Percentiles rank a stretch among this genome's conserved stretches.
Conservation (phyloP, 2,113 vertebrate species). For the Pitta sordida region DNA sequence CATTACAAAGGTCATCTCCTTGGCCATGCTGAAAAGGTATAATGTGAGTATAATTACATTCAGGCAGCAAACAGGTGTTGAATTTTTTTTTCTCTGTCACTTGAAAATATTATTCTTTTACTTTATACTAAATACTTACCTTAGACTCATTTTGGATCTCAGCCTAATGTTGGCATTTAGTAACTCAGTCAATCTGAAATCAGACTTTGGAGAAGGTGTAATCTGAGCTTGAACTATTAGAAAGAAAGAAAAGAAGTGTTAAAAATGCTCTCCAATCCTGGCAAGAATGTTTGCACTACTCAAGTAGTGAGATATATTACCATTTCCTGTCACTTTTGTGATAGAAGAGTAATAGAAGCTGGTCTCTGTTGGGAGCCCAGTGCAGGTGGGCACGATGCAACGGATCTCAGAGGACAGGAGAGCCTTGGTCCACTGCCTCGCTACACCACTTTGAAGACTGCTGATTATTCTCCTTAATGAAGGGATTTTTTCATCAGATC, state of each 20-base stretch:
- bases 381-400: conserved; percentile 43
- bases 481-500: conserved; percentile 26
- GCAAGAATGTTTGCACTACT: background rate
- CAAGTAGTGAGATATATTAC: background rate
- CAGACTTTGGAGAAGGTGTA: conserved; percentile 27
- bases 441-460: conserved; percentile 38
- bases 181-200: conserved; percentile 28
- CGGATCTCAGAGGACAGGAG: conserved; percentile 57
- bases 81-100: background rate
- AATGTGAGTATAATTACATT: background rate
- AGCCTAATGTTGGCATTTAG: conserved; percentile 41
- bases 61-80: background rate
- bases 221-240: conserved; percentile 45
- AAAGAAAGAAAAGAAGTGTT: background rate
- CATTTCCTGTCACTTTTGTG: conserved; percentile 36
- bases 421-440: conserved; percentile 58
- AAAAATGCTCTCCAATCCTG: background rate
- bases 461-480: conserved; percentile 40
- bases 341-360: conserved; percentile 41
- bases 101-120: background rate
- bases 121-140: conserved; percentile 26
- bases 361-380: conserved; percentile 51
- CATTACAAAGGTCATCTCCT: conserved; percentile 43
- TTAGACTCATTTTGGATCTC: conserved; percentile 17
- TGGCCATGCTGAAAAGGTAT: conserved; percentile 31